Conservation (phyloP, 37 sponge, comb jelly and placozoan genomes). For the Tethya wilhelma region DNA sequence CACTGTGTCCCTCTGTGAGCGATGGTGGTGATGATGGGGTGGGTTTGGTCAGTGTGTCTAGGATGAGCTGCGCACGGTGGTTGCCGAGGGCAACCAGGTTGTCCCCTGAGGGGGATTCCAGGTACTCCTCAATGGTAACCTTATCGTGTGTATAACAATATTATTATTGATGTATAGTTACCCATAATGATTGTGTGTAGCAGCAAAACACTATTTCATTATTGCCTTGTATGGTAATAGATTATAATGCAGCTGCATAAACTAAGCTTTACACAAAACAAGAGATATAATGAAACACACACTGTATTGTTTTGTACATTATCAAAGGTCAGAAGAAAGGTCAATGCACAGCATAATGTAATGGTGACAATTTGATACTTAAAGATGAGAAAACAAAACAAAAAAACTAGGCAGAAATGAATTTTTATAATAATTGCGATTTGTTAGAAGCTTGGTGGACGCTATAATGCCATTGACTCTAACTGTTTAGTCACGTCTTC, state of each 20-base stretch:
- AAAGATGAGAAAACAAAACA: too few relatives aligned
- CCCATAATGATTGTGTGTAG: background rate
- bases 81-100: slow-evolving; percentile 38
- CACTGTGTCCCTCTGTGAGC: background rate
- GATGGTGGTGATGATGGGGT: background rate
- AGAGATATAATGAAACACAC: background rate
- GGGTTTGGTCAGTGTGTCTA: slow-evolving; percentile 5
- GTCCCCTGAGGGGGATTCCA: slow-evolving; percentile 24
- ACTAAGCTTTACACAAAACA: background rate
- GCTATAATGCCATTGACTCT: slow-evolving; percentile 11
- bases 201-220: too few relatives aligned
- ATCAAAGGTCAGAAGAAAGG: too few relatives aligned
- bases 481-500: slow-evolving; percentile 16
- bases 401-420: too few relatives aligned
- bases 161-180: background rate
- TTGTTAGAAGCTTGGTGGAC: too few relatives aligned
- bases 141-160: background rate
- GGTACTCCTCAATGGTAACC: slow-evolving; percentile 36
- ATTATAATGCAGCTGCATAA: too few relatives aligned
- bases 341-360: background rate
- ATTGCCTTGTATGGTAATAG: too few relatives aligned
- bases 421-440: too few relatives aligned
- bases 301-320: too few relatives aligned
- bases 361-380: too few relatives aligned
- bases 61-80: slow-evolving; percentile 1